Evolutionary conservation across 2,113 vertebrate species (phyloP).

Genomic region (Sarotherodon lohbergeri): DNA sequence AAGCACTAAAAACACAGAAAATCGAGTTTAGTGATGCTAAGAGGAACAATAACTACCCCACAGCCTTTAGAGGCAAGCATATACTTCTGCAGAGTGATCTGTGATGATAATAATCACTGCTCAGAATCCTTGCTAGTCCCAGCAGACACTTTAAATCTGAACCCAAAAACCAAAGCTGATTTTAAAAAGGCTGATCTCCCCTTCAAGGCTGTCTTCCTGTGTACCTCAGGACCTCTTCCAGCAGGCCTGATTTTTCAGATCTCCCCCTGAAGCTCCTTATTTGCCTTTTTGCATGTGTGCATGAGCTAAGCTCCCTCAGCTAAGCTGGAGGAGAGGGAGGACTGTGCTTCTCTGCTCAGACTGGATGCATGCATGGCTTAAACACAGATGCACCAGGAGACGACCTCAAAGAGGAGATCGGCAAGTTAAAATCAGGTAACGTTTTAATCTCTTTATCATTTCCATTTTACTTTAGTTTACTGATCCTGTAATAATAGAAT

Average conservation of each 20-base stretch:
- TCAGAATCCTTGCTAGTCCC: not conserved
- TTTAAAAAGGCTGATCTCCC: not conserved
- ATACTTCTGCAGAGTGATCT: not conserved
- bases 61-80: not conserved
- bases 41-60: not conserved
- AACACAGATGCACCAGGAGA: not conserved
- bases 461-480: not conserved
- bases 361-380: not conserved
- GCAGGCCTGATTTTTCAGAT: not conserved
- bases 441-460: not conserved
- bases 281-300: not conserved
- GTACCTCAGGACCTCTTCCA: not conserved
- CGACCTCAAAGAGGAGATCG: not conserved
- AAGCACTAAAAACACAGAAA: conserved; percentile 74
- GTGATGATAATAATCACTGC: not conserved
- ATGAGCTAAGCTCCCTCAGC: not conserved
- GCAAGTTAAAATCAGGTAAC: not conserved
- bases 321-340: not conserved
- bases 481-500: not conserved
- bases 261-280: not conserved
- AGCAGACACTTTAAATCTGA: not conserved
- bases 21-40: not conserved
- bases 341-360: not conserved
- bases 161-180: not conserved
- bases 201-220: not conserved